phyloP scores from a whole-genome alignment of 2,797 vertebrate species.

The Menidia menidia region DNA sequence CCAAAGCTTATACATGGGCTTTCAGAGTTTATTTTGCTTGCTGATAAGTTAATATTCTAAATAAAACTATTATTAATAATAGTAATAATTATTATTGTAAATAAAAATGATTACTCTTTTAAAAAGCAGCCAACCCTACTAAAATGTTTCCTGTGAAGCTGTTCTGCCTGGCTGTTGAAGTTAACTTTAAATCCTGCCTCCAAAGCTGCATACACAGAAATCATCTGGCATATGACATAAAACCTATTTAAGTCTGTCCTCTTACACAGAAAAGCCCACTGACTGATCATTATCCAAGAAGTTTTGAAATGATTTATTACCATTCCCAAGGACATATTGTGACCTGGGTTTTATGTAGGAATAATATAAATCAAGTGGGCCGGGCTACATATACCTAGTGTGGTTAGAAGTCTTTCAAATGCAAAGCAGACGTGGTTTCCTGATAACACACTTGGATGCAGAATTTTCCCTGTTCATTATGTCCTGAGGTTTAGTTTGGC shows the following conservation, averaged over 20 bases:
- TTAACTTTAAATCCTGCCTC: background rate
- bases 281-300: background rate
- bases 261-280: background rate
- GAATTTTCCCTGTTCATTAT: constrained; percentile 43
- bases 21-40: too few relatives aligned
- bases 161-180: background rate
- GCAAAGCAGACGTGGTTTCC: constrained; percentile 14
- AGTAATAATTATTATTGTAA: too few relatives aligned
- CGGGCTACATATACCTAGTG: background rate
- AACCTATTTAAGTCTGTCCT: background rate
- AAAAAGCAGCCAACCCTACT: background rate
- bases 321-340: background rate
- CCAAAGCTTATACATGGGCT: too few relatives aligned
- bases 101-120: too few relatives aligned
- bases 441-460: constrained; percentile 47
- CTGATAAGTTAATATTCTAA: too few relatives aligned
- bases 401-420: constrained; percentile 41
- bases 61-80: too few relatives aligned
- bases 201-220: background rate
- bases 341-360: background rate
- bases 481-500: constrained; percentile 44
- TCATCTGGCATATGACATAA: background rate
- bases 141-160: background rate
- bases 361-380: background rate
- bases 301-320: constrained; percentile 3